Base-by-base conservation (phyloP, 2,797 vertebrate species). In the Pangasius krempfi region DNA sequence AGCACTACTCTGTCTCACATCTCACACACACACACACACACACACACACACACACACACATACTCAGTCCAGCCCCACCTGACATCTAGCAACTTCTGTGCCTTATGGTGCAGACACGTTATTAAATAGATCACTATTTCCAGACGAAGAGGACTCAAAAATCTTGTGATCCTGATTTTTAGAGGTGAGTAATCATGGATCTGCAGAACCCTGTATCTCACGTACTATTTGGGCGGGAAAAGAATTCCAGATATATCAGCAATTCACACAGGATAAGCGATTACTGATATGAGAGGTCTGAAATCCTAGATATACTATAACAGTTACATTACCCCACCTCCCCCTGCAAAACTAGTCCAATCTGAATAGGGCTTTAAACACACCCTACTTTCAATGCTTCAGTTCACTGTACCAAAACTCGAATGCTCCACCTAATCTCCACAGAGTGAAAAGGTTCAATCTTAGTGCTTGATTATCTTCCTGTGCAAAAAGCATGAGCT, bases 121-220 rank as follows among this genome's bases (percentile, higher is more conserved):
- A 87, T 88, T 92, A 91, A 92, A 93, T 93, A 88, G 91, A 92
- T 93, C 93, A 92, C 89, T 84, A 85, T 85, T 78, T 89, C 90
- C 90, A 90, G 86, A 87, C 88, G 56, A 76, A 86, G 82, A 75
- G 87, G 60, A 37, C 70, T 85, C 84, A 56, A 37, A 80, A 60
- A 44, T 44, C 6, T 44, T 2, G n/a, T 66, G 78, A 87, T 86
- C 87, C 91, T 91, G 86, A 92, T 93, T 93, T 92, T 92, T 87
- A 91, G 60, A 47, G 58, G 18, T 79, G 87, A 83, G 16, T 44
- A 56, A 25, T 87, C 33, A 70, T 37, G 18, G 82, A 86, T 68
- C 30, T 62, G 7, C 79, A 78, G 14, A 66, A 79, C 84, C 54
- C 72, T 73, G 47, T 54, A 58, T 76, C 37, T 76, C 18, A 27